phyloP scores from a whole-genome alignment of 2,797 vertebrate genomes.

The Trachurus trachurus region DNA sequence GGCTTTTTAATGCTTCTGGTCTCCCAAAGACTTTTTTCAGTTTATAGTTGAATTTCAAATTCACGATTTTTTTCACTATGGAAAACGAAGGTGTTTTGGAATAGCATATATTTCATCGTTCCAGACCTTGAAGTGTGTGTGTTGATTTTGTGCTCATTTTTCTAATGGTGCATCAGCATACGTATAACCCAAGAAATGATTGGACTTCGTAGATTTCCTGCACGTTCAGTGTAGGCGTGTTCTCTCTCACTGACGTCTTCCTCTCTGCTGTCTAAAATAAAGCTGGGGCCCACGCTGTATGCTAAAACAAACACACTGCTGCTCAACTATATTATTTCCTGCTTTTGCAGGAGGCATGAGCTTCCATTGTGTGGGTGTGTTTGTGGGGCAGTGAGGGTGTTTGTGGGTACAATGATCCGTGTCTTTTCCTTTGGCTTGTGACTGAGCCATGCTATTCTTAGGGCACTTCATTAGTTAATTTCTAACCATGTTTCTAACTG shows the following conservation, averaged over 20 bases:
- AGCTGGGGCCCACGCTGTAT: slow-evolving; percentile 58
- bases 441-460: slow-evolving; percentile 54
- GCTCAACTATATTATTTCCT: slow-evolving; percentile 59
- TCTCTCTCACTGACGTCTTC: slow-evolving; percentile 46
- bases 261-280: slow-evolving; percentile 68
- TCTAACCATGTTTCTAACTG: slow-evolving; percentile 56
- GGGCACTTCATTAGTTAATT: slow-evolving; percentile 68
- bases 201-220: slow-evolving; percentile 31
- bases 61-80: neutral
- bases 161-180: slow-evolving; percentile 14
- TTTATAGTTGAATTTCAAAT: neutral
- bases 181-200: slow-evolving; percentile 33
- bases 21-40: no score
- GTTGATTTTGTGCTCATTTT: slow-evolving; percentile 17
- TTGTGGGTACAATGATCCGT: slow-evolving; percentile 22
- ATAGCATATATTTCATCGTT: no score
- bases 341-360: slow-evolving; percentile 47
- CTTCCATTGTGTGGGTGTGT: slow-evolving; percentile 65
- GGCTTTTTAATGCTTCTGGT: no score
- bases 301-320: slow-evolving; percentile 64
- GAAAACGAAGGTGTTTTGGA: neutral
- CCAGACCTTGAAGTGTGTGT: neutral
- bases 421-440: slow-evolving; percentile 34
- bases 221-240: slow-evolving; percentile 44
- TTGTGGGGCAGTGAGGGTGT: slow-evolving; percentile 1